phyloP scores from a whole-genome alignment of 2,888 invertebrate genomes.

The Seira musarum region DNA sequence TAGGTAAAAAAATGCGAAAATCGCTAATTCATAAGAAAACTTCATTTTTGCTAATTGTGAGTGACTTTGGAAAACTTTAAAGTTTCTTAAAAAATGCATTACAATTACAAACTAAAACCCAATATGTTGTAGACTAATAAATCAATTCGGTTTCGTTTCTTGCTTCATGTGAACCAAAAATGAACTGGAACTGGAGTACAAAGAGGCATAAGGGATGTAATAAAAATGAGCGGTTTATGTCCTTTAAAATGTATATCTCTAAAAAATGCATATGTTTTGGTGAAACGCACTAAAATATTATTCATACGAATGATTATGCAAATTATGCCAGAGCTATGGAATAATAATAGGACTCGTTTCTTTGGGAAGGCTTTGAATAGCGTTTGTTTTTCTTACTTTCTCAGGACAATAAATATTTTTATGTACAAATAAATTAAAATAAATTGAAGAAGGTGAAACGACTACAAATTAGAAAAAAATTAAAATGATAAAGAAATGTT shows the following conservation, averaged over 20 bases:
- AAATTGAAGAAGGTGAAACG: background rate
- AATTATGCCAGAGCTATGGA: too few species aligned
- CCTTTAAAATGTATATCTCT: too few species aligned
- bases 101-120: background rate
- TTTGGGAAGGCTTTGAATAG: background rate
- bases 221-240: too few species aligned
- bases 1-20: constrained; percentile 58
- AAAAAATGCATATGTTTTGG: too few species aligned
- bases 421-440: constrained; percentile 10
- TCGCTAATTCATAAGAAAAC: constrained; percentile 41
- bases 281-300: too few species aligned
- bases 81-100: background rate
- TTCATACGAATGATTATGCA: too few species aligned
- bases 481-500: too few species aligned
- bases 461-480: background rate
- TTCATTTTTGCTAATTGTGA: constrained; percentile 57
- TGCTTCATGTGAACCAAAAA: too few species aligned
- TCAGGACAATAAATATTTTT: background rate
- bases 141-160: too few species aligned
- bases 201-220: too few species aligned
- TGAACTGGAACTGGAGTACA: too few species aligned
- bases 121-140: background rate
- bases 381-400: background rate
- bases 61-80: background rate
- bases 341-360: too few species aligned